A percentile compares a stretch with the other conserved stretches of the same genome.
phyloP scores from a whole-genome alignment of 1,140 invertebrate genomes.

The Frieseomelitta varia region DNA sequence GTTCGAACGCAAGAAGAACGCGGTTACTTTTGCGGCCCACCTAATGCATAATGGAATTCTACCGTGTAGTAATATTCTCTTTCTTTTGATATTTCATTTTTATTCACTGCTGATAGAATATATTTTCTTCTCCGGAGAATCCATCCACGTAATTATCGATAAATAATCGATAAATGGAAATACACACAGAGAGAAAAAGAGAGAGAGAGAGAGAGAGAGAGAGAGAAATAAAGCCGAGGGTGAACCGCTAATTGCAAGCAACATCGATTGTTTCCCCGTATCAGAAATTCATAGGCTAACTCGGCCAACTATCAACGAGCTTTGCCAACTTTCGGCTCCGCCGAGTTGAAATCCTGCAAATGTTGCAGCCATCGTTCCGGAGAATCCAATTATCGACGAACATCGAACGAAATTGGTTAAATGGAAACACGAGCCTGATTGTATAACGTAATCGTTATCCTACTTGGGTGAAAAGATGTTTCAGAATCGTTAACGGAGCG shows the following conservation, averaged over 20 bases:
- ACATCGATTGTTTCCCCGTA: slow-evolving; percentile 24
- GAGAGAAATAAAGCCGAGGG: not conserved
- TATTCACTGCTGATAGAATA: too few species aligned
- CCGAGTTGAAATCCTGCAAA: slow-evolving; percentile 23
- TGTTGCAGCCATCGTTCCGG: not conserved
- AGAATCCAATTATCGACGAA: slow-evolving; percentile 8
- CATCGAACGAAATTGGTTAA: slow-evolving; percentile 9
- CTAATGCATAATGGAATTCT: too few species aligned
- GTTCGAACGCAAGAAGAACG: too few species aligned
- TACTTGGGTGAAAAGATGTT: not conserved
- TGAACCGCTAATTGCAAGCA: slow-evolving; percentile 21
- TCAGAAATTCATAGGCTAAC: slow-evolving; percentile 28
- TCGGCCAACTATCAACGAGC: slow-evolving; percentile 17
- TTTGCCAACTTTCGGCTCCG: slow-evolving; percentile 11
- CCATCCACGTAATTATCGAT: not conserved
- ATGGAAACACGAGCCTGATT: not conserved
- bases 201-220: too few species aligned
- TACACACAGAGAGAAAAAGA: not conserved
- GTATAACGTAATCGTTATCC: not conserved
- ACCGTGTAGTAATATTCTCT: too few species aligned
- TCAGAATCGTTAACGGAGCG: not conserved
- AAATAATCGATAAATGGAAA: slow-evolving; percentile 1
- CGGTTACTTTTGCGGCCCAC: too few species aligned
- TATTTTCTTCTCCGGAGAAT: not conserved
- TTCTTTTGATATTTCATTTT: too few species aligned